Evolutionary conservation across 2,797 vertebrate genomes (phyloP), one percentile per base, ranked within the genome.

Genomic region (Salmo trutta): DNA sequence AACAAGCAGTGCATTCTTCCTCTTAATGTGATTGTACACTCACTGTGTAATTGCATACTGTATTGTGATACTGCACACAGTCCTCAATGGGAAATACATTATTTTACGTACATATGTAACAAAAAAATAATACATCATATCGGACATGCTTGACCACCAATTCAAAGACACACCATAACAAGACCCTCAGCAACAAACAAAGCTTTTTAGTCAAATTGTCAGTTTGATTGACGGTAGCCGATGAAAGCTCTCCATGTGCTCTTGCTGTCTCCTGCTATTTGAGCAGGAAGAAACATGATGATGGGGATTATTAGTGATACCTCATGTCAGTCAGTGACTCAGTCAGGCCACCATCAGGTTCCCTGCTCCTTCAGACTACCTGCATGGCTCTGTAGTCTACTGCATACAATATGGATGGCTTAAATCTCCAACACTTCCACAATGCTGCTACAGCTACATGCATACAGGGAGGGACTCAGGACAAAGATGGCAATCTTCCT

Each of bases 401-500:
- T 1, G 81, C 89, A 91, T 82, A 79, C 87, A 88, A 81, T 85
- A 82, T 81, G 80, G 87, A 82, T 67, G 81, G 70, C 83, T 81
- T 76, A 70, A 19, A 54, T 79, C 41, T 47, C 41, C 41, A 47
- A 14, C 71, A 79, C 75, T 82, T 82, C 74, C 83, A 83, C 85
- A 27, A 76, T 59, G 79, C 76, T 59, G 82, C 82, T 70, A 79
- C 75, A 59, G 54, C 19, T 59, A 19, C 12, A 59, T 19, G n/a
- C 19, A 80, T 82, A 76, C 69, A 75, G 51, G 41, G 15, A 67
- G 51, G 41, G 15, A 67, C 71, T 53, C 19, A 56, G 82, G 85
- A 90, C 87, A 91, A 89, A 92, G 91, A 92, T 89, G 86, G 86
- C 85, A 91, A 93, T 92, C 87, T 87, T 86, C 73, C 76, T 54